Evolutionary conservation across 2,888 invertebrate species (phyloP).

Genomic region (Prionchulus punctatus): DNA sequence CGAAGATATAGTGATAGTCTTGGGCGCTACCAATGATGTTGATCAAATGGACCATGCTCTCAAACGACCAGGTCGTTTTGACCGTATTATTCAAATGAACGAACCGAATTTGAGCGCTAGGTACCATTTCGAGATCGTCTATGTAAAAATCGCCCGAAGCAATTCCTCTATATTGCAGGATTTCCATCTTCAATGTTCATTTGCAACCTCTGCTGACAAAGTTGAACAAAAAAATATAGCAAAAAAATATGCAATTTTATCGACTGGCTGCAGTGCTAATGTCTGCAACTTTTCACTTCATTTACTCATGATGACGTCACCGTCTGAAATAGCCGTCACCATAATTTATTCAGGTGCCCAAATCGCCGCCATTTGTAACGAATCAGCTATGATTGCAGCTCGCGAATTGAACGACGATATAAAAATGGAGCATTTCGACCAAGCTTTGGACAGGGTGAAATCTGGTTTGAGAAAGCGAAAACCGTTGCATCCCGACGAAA

Average conservation of each 20-base stretch:
- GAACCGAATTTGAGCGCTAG: too few relatives aligned
- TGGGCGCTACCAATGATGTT: constrained; percentile 95
- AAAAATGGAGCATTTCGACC: constrained; percentile 77
- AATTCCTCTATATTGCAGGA: too few relatives aligned
- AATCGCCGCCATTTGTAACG: constrained; percentile 98
- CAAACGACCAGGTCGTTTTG: constrained; percentile 91
- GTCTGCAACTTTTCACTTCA: too few relatives aligned
- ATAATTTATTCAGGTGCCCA: constrained; percentile 62
- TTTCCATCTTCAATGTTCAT: constrained; percentile 95
- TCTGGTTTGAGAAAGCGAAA: constrained; percentile 93
- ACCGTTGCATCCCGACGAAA: constrained; percentile 91
- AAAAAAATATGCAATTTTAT: too few relatives aligned
- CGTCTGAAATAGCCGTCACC: too few relatives aligned
- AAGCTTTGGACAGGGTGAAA: constrained; percentile 92
- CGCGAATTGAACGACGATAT: constrained; percentile 68
- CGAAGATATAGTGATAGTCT: constrained; percentile 72
- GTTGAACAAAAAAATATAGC: constrained; percentile 63
- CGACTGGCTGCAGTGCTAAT: too few relatives aligned
- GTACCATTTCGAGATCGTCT: too few relatives aligned
- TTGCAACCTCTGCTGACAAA: constrained; percentile 67
- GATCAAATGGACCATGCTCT: constrained; percentile 92
- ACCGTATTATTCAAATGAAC: constrained; percentile 92
- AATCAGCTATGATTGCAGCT: constrained; percentile 95
- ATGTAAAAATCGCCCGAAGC: too few relatives aligned
- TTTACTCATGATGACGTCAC: too few relatives aligned